A percentile compares a stretch with the other conserved stretches of the same genome.
These are phyloP conservation scores for Cephus pygmeus DNA, from an alignment of 2,888 invertebrate genomes.

Conservation along the genomic window DNA sequence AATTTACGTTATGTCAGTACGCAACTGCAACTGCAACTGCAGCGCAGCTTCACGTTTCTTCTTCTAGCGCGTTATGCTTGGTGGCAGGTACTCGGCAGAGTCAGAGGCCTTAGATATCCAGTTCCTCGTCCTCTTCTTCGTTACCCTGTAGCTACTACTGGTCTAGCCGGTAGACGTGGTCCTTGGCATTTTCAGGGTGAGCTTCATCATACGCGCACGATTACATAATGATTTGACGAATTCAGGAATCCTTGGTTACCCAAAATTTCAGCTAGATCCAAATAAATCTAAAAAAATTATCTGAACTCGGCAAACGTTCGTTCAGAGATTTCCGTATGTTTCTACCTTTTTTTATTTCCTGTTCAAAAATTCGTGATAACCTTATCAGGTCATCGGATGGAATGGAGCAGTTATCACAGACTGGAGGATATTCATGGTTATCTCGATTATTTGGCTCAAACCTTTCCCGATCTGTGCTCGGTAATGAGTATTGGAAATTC, in stretches of 20 bases:
- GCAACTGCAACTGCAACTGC: not conserved
- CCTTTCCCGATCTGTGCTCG: conserved; percentile 79
- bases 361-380: not conserved
- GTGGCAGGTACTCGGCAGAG: conserved; percentile 52
- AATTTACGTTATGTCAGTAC: not conserved
- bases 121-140: conserved; percentile 47
- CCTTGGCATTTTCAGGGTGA: conserved; percentile 59
- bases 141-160: conserved; percentile 50
- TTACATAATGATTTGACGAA: conserved; percentile 37
- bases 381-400: conserved; percentile 71
- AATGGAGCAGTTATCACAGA: conserved; percentile 83
- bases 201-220: conserved; percentile 36
- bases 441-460: conserved; percentile 76
- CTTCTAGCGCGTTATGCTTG: conserved; percentile 63
- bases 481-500: conserved; percentile 81
- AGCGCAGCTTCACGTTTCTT: not conserved
- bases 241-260: conserved; percentile 29
- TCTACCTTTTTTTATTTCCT: not conserved
- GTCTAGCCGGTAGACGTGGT: conserved; percentile 51
- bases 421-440: conserved; percentile 77
- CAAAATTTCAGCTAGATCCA: not conserved
- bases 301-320: conserved; percentile 47
- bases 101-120: conserved; percentile 42
- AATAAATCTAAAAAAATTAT: not conserved
- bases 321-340: not conserved